Percentiles rank a stretch among this genome's conserved stretches.
phyloP scores from a whole-genome alignment of 1,140 invertebrate genomes.

The Trichogramma pretiosum region DNA sequence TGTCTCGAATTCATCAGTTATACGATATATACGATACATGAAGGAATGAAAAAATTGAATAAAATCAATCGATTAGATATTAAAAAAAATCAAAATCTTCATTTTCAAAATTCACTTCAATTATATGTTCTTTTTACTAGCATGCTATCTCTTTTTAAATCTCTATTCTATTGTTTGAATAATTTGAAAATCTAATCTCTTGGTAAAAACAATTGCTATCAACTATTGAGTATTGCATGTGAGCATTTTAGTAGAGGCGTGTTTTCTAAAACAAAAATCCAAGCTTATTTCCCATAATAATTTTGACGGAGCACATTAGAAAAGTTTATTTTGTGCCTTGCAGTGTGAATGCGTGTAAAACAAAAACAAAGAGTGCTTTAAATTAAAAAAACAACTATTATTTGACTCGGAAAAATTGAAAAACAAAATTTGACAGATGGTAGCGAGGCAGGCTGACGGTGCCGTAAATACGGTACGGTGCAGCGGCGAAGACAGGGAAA shows the following conservation, averaged over 20 bases:
- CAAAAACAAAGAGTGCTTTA: no score
- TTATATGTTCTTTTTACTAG: no score
- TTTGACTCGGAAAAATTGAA: neutral
- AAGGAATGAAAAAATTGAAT: slow-evolving; percentile 12
- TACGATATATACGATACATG: no score
- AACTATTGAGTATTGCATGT: no score
- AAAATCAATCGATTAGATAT: slow-evolving; percentile 18
- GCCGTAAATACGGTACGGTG: slow-evolving; percentile 44
- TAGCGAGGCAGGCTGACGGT: slow-evolving; percentile 46
- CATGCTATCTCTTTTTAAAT: no score
- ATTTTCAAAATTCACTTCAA: slow-evolving; percentile 16
- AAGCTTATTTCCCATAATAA: no score
- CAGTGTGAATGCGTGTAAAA: slow-evolving; percentile 10
- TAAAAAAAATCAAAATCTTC: slow-evolving; percentile 10
- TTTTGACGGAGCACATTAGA: slow-evolving; percentile 14
- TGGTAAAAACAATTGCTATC: no score
- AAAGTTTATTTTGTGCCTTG: slow-evolving; percentile 8
- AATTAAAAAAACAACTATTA: no score
- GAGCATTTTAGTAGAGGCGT: no score
- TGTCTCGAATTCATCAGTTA: slow-evolving; percentile 20
- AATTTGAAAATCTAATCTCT: no score
- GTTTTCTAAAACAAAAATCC: no score
- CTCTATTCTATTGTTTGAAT: slow-evolving; percentile 14
- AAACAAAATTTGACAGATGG: slow-evolving; percentile 42
- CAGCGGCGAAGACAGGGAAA: slow-evolving; percentile 44